Base-by-base conservation (phyloP, 64 coral and sea anemone species). In the Platygyra sinensis region DNA sequence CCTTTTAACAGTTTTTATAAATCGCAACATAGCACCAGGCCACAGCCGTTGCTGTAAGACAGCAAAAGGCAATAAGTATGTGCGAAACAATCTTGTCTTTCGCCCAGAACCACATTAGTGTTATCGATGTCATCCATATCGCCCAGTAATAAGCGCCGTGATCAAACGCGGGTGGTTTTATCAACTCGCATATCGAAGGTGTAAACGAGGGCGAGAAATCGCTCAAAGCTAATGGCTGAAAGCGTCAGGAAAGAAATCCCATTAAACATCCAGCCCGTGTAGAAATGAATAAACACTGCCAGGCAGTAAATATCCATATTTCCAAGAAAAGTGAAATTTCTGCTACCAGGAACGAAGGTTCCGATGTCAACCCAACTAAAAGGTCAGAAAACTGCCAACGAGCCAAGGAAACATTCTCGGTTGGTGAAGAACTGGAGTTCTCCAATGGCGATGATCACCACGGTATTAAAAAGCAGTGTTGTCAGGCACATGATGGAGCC, bases 221-320 rank as follows among this genome's bases (percentile, higher is more conserved):
- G 88, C 80, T 96, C 94, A 19, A 82, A 89, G 17, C 90, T 96
- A n/a, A 96, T 82, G 15, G 94, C 80, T 60, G 90, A 89, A 13
- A 96, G 79, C 19, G 94, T 96, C 80, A 96, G 83, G 71, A 96
- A 96, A 6, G 94, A 96, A 78, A 90, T 77, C 0, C 94, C 94
- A 72, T 92, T 89, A 14, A 91, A 96, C 19, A 96, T 42, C 80
- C 88, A 96, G 27, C 18, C 86, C 30, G 30, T 86, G 30, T 90
- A 87, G n/a, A 87, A 96, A 27, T 11, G 94, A 57, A 89, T 76
- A 87, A 72, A 88, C 72, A 62, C 92, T 60, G 60, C 49, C 78
- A 25, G 73, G 87, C 39, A 86, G 65, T 51, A 86, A 4, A 8
- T 79, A 80, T 87, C 92, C 90, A 63, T 72, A 30, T 30, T 78